These are phyloP conservation scores for Notodonta ziczac DNA, from an alignment of 2,888 invertebrate species.

Conservation along the genomic window DNA sequence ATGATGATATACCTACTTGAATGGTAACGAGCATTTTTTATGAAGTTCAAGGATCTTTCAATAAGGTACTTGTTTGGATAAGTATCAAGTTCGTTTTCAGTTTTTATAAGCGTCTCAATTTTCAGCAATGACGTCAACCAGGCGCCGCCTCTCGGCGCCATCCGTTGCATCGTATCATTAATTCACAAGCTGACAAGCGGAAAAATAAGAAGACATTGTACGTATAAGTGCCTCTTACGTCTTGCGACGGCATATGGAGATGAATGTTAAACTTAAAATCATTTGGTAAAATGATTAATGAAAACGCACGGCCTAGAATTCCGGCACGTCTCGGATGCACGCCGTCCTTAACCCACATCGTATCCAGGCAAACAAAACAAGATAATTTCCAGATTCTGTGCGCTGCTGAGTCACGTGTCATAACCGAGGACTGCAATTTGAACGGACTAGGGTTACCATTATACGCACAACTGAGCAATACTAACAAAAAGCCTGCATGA, in stretches of 20 bases:
- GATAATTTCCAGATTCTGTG: slow-evolving; percentile 41
- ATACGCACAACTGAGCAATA: no score
- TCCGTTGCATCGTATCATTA: slow-evolving; percentile 22
- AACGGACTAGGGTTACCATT: background rate
- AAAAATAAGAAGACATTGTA: slow-evolving; percentile 19
- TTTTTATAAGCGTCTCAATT: background rate
- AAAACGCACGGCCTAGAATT: slow-evolving; percentile 34
- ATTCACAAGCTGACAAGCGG: slow-evolving; percentile 23
- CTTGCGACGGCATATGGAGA: slow-evolving; percentile 22
- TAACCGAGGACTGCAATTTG: background rate
- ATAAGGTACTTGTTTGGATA: background rate
- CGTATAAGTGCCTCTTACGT: slow-evolving; percentile 9
- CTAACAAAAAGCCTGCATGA: no score
- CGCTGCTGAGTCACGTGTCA: slow-evolving; percentile 6
- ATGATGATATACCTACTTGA: no score
- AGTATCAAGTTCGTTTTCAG: background rate
- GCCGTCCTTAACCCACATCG: slow-evolving; percentile 48
- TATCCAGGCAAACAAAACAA: slow-evolving; percentile 26
- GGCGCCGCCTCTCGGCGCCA: slow-evolving; percentile 7
- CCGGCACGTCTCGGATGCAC: slow-evolving; percentile 26
- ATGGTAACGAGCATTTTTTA: no score
- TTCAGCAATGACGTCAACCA: slow-evolving; percentile 4
- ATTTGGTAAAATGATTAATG: slow-evolving; percentile 44
- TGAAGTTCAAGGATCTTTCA: no score
- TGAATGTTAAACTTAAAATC: slow-evolving; percentile 32